These are phyloP conservation scores for Merodon equestris DNA, from an alignment of 2,888 invertebrate genomes.

Conservation along the genomic window DNA sequence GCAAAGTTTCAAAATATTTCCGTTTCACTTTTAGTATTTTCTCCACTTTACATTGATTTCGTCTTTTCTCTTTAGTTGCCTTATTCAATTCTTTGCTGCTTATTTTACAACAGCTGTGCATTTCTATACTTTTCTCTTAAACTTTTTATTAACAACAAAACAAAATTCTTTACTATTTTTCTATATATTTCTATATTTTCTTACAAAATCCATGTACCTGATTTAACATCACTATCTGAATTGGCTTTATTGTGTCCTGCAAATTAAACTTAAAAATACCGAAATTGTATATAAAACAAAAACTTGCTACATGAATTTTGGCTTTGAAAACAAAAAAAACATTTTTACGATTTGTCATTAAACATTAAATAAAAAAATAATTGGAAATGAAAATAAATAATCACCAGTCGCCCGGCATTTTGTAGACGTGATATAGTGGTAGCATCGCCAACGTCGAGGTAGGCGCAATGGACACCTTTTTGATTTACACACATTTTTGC, in stretches of 20 bases:
- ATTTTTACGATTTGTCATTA: slow-evolving; percentile 40
- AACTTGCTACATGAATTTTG: slow-evolving; percentile 63
- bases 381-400: slow-evolving; percentile 53
- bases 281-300: slow-evolving; percentile 38
- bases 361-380: slow-evolving; percentile 27
- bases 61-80: slow-evolving; percentile 51
- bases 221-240: slow-evolving; percentile 50
- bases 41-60: slow-evolving; percentile 41
- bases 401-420: slow-evolving; percentile 78
- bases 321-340: slow-evolving; percentile 64
- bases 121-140: slow-evolving; percentile 67
- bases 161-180: slow-evolving; percentile 61
- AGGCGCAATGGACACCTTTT: slow-evolving; percentile 73
- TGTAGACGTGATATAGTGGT: slow-evolving; percentile 79
- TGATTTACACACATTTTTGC: slow-evolving; percentile 59
- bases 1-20: slow-evolving; percentile 12
- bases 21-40: slow-evolving; percentile 27
- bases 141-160: slow-evolving; percentile 66
- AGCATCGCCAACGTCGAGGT: slow-evolving; percentile 78
- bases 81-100: slow-evolving; percentile 31
- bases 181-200: slow-evolving; percentile 56
- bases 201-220: slow-evolving; percentile 62
- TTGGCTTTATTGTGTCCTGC: slow-evolving; percentile 53
- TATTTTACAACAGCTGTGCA: slow-evolving; percentile 54
- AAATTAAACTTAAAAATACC: slow-evolving; percentile 56